phyloP scores from a whole-genome alignment of 2,113 vertebrate species.

The Laterallus jamaicensis region DNA sequence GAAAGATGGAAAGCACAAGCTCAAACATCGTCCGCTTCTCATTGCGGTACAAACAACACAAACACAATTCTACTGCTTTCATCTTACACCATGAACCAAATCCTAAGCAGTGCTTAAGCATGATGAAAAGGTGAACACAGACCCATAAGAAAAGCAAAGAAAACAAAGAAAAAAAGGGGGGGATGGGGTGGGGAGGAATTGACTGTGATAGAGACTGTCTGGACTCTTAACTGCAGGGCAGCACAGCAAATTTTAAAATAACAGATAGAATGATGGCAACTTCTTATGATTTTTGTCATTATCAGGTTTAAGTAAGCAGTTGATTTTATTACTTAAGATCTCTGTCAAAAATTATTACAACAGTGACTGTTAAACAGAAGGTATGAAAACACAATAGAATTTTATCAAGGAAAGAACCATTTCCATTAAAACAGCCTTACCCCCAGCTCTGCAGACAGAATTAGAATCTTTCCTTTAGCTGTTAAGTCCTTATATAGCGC shows the following conservation, averaged over 20 bases:
- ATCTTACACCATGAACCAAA: neutral
- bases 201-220: neutral
- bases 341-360: neutral
- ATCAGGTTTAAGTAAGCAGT: neutral
- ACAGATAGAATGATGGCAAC: neutral
- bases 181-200: neutral
- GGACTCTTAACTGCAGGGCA: neutral
- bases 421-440: constrained; percentile 69
- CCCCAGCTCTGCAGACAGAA: constrained; percentile 92
- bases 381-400: neutral
- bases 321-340: neutral
- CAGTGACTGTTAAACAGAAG: neutral
- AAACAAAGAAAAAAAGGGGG: neutral
- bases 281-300: neutral
- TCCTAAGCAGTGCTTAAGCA: neutral
- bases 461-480: constrained; percentile 90
- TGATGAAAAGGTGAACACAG: neutral
- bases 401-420: neutral
- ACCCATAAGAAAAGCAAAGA: neutral
- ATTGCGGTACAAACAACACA: neutral
- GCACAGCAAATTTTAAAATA: neutral
- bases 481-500: constrained; percentile 96
- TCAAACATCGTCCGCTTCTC: neutral
- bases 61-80: neutral
- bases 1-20: neutral